A percentile compares a stretch with the other conserved stretches of the same genome.
Conservation (phyloP, 2,888 invertebrate genomes). For the Perdita meconis region DNA sequence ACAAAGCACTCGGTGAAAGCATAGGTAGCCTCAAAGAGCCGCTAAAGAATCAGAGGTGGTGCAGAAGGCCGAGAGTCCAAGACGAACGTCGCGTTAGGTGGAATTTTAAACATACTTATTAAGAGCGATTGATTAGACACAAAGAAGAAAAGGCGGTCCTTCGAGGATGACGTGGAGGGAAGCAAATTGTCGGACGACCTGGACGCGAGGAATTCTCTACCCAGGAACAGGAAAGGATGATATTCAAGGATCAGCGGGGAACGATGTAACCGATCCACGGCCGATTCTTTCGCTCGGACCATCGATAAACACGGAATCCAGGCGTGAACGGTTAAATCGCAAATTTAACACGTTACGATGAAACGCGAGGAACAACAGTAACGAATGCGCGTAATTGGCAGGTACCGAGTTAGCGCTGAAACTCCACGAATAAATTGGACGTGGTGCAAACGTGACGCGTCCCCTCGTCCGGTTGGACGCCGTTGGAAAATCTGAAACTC, state of each 20-base stretch:
- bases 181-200: no score
- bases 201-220: not conserved
- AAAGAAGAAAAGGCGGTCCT: not conserved
- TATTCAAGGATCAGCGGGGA: slow-evolving; percentile 9
- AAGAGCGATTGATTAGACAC: not conserved
- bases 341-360: slow-evolving; percentile 39
- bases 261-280: not conserved
- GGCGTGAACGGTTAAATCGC: slow-evolving; percentile 28
- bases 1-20: not conserved
- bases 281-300: slow-evolving; percentile 14
- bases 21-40: not conserved
- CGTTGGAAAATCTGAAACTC: slow-evolving; percentile 79
- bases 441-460: slow-evolving; percentile 55
- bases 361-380: slow-evolving; percentile 56
- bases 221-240: not conserved
- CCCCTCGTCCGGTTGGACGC: slow-evolving; percentile 58
- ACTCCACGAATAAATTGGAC: slow-evolving; percentile 70
- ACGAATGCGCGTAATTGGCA: slow-evolving; percentile 65
- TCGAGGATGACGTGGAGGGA: not conserved
- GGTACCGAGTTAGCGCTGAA: slow-evolving; percentile 59
- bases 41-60: not conserved
- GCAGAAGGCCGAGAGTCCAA: not conserved
- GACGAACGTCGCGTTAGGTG: slow-evolving; percentile 35
- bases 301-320: slow-evolving; percentile 24
- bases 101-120: slow-evolving; percentile 25